A percentile compares a stretch with the other conserved stretches of the same genome.
Conservation (phyloP, 2,113 vertebrate species). For the Clinocottus analis region DNA sequence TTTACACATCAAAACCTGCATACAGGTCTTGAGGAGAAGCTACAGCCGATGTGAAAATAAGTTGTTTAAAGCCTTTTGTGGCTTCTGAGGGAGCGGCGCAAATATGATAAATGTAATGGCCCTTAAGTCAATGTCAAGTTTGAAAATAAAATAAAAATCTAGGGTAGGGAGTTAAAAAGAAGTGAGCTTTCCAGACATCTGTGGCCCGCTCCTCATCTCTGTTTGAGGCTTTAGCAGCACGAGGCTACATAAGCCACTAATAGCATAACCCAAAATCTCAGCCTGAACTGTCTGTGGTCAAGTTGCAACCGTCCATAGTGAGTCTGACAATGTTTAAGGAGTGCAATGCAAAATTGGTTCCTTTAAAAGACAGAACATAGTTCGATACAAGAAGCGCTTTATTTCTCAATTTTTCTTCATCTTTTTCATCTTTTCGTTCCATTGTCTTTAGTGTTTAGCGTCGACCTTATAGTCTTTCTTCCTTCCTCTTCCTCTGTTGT, state of each 20-base stretch:
- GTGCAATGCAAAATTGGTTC: neutral
- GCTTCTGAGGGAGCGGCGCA: neutral
- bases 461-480: neutral
- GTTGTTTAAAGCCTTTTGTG: neutral
- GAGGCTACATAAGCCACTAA: neutral
- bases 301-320: neutral
- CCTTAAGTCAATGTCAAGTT: neutral
- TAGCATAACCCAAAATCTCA: neutral
- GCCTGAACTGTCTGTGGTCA: neutral
- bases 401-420: neutral
- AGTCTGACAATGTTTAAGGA: neutral
- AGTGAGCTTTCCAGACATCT: neutral
- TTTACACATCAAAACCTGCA: neutral
- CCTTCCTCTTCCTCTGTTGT: neutral
- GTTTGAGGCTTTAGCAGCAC: neutral
- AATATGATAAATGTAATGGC: neutral
- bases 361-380: neutral
- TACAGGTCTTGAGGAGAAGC: neutral
- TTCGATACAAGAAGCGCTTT: neutral
- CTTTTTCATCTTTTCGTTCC: neutral
- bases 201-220: neutral
- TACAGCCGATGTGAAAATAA: neutral
- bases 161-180: neutral
- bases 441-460: constrained; percentile 8
- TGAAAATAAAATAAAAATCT: neutral